Percentiles rank a stretch among this genome's conserved stretches.
Conservation (phyloP, 2,113 vertebrate genomes). For the Plectropomus leopardus region DNA sequence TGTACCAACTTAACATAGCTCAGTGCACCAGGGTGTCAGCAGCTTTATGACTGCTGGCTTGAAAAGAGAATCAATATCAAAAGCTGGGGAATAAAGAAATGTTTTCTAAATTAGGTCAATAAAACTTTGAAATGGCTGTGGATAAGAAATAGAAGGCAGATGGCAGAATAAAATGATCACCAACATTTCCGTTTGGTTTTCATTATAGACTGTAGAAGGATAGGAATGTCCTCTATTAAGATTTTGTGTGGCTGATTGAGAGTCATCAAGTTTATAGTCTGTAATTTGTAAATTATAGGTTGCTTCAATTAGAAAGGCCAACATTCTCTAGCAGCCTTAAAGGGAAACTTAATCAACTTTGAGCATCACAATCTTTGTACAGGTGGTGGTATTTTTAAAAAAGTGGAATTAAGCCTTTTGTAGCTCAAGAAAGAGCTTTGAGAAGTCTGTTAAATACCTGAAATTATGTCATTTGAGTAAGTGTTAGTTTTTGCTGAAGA, state of each 20-base stretch:
- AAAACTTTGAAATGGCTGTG: slow-evolving; percentile 8
- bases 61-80: slow-evolving; percentile 34
- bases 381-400: no score
- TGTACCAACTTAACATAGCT: slow-evolving; percentile 22
- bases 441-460: not conserved
- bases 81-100: slow-evolving; percentile 19
- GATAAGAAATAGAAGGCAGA: slow-evolving; percentile 18
- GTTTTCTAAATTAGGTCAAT: slow-evolving; percentile 40
- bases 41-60: slow-evolving; percentile 38
- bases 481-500: not conserved
- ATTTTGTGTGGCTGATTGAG: not conserved
- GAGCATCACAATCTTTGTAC: not conserved
- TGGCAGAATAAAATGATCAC: not conserved
- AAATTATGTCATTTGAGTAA: no score
- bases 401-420: not conserved
- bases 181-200: not conserved
- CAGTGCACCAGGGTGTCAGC: not conserved
- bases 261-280: not conserved
- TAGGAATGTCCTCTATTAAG: not conserved
- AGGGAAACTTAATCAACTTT: not conserved
- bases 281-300: not conserved
- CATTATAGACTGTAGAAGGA: not conserved
- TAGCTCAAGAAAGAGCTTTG: not conserved
- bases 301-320: not conserved
- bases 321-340: not conserved